Evolutionary conservation across 2,113 vertebrate genomes (phyloP).

Genomic region (Amazona vittata): DNA sequence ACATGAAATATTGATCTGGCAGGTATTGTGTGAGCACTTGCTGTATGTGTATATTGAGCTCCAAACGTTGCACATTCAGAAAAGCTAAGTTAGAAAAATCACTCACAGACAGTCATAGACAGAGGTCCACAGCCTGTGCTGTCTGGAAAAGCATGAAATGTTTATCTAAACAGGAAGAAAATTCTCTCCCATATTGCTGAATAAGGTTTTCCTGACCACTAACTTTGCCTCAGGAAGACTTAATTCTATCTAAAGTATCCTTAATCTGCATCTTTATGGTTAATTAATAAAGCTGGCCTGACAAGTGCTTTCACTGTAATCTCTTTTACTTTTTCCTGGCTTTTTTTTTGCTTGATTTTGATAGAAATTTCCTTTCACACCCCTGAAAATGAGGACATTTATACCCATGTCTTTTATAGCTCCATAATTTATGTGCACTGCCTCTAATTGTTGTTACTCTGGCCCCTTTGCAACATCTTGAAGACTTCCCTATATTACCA

Average conservation of each 20-base stretch:
- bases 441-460: neutral
- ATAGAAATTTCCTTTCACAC: neutral
- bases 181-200: neutral
- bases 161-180: constrained; percentile 18
- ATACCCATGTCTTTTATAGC: neutral
- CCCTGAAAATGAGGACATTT: neutral
- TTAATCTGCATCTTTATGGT: constrained; percentile 45
- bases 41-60: constrained; percentile 15
- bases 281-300: constrained; percentile 45
- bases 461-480: neutral
- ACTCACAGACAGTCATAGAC: neutral
- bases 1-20: constrained; percentile 66
- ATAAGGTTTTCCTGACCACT: neutral
- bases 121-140: neutral
- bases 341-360: neutral
- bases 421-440: neutral
- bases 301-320: neutral
- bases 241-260: neutral
- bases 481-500: neutral
- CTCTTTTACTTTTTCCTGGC: neutral
- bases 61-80: constrained; percentile 16
- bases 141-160: neutral
- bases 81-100: constrained; percentile 55
- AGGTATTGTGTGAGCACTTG: neutral
- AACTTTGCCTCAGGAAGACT: neutral